Base-by-base conservation (phyloP, 2,797 vertebrate genomes). In the Iguana delicatissima region DNA sequence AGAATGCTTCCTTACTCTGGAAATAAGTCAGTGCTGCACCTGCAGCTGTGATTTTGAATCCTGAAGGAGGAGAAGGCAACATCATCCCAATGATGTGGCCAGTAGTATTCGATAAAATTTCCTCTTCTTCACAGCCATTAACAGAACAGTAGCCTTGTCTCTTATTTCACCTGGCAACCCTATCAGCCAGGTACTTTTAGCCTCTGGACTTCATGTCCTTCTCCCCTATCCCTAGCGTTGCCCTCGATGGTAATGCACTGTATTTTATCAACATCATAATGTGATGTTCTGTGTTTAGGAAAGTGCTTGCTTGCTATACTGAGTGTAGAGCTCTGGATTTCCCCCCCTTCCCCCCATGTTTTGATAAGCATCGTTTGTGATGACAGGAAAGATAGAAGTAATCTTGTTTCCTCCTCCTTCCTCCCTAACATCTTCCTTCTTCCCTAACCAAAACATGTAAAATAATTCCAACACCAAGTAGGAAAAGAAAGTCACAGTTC, bases 401-500 rank as follows among this genome's bases (percentile, higher is more conserved):
- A 18, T 89, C 73, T 84, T 57, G 64, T 38, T 83, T 73, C 74
- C 50, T 18, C 6, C 0, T 4, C 89, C 84, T 88, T 6, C 10
- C 52, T 92, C 90, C 79, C 38, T 73, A 42, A 38, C 69, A 3
- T 12, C 52, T n/a, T 2, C 4, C 55, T 52, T 35, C 55, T 76
- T 9, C 24, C 86, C 24, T 2, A 38, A 22, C 2, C 1, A 92
- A 77, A 92, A 91, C 74, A 89, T 26, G 0, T 32, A 90, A 62
- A 79, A 92, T 42, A 64, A 12, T 80, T 77, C 57, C 88, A 93
- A 73, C 18, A 85, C 29, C 9, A 86, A 82, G 73, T 8, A 62
- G 90, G 90, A 20, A 92, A 91, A 91, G 13, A 59, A n/a, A 89
- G 16, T 29, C 86, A 16, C 38, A 20, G 35, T 89, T 26, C 50